Evolutionary conservation across 2,113 vertebrate genomes (phyloP).

Genomic region (Prolemur simus): DNA sequence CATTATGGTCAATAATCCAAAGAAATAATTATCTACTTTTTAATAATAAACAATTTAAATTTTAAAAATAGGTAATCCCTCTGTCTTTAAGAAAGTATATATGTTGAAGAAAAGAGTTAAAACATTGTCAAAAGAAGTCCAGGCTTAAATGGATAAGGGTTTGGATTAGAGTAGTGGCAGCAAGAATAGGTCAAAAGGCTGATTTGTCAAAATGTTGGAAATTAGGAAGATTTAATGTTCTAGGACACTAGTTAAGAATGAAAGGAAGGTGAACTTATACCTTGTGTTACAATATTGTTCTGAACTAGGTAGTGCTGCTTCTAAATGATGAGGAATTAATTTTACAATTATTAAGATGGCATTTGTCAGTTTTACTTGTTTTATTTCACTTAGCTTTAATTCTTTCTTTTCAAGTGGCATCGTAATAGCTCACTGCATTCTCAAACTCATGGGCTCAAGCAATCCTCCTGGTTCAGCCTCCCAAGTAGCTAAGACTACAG

Average conservation of each 20-base stretch:
- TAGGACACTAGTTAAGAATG: background rate
- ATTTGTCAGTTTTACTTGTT: background rate
- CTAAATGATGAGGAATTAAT: background rate
- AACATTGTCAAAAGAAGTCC: background rate
- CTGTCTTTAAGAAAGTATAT: background rate
- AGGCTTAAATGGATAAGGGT: background rate
- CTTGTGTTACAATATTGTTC: background rate
- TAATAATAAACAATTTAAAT: background rate
- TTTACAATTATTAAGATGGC: background rate
- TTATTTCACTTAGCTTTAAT: background rate
- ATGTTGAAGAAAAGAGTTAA: background rate
- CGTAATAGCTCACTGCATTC: too few species aligned
- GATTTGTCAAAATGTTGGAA: background rate
- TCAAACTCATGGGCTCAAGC: too few species aligned
- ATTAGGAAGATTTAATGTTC: background rate
- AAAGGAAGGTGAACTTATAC: background rate
- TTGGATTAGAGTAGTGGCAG: background rate
- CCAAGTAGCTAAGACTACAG: too few species aligned
- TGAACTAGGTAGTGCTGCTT: background rate
- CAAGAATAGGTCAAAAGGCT: background rate
- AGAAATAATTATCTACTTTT: background rate
- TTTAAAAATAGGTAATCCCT: background rate
- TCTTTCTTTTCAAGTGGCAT: too few species aligned
- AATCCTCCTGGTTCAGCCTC: too few species aligned
- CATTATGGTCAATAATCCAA: background rate